A percentile compares a stretch with the other conserved stretches of the same genome.
These are phyloP conservation scores for Perizoma flavofasciatum DNA, from an alignment of 2,888 invertebrate species.

Conservation along the genomic window DNA sequence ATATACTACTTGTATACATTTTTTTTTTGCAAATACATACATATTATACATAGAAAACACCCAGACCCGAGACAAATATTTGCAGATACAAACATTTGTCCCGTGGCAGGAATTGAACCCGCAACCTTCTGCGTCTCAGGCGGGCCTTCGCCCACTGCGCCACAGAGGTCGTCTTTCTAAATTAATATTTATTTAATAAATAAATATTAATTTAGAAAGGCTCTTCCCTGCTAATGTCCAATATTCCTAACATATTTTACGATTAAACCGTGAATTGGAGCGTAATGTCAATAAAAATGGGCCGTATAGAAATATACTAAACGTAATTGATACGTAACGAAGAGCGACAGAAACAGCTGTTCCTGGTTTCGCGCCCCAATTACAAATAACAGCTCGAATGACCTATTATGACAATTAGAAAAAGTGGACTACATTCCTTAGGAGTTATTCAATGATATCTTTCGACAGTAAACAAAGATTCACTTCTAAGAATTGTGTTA, in stretches of 20 bases:
- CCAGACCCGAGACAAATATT: too few species aligned
- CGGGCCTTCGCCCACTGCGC: too few species aligned
- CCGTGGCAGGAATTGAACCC: too few species aligned
- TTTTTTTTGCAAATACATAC: too few species aligned
- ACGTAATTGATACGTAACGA: slow-evolving; percentile 37
- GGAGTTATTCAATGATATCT: slow-evolving; percentile 20
- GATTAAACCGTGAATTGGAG: slow-evolving; percentile 27
- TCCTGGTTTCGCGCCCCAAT: slow-evolving; percentile 31
- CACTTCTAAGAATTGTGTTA: slow-evolving; percentile 7
- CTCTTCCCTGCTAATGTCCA: slow-evolving; percentile 1
- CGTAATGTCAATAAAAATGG: slow-evolving; percentile 32
- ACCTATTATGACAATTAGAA: slow-evolving; percentile 39
- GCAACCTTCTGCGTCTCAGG: too few species aligned
- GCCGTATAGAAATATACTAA: slow-evolving; percentile 30
- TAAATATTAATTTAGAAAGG: too few species aligned
- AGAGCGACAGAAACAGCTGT: slow-evolving; percentile 43
- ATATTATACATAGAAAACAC: too few species aligned
- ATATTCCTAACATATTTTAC: slow-evolving; percentile 26
- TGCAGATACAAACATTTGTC: too few species aligned
- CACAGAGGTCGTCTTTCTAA: too few species aligned
- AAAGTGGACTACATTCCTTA: slow-evolving; percentile 34
- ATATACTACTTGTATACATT: too few species aligned
- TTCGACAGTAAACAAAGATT: slow-evolving; percentile 10
- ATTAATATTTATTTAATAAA: too few species aligned
- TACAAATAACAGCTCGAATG: slow-evolving; percentile 36